Conservation (phyloP, 2,888 invertebrate genomes). For the Saturnia pavonia region DNA sequence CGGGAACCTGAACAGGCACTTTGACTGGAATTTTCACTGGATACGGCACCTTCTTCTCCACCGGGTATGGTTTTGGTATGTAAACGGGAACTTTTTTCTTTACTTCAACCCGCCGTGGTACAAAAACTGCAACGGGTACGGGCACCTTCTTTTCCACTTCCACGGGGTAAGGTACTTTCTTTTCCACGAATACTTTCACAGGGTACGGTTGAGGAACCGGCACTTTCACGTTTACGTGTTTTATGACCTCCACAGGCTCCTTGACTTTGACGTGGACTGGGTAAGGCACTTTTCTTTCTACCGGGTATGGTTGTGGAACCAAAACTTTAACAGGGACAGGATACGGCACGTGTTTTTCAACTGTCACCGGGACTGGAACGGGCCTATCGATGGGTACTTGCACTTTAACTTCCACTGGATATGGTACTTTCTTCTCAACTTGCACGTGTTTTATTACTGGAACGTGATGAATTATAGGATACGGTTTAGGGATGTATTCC, state of each 20-base stretch:
- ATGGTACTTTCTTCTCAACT: constrained; percentile 72
- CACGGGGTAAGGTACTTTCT: constrained; percentile 69
- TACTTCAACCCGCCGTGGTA: constrained; percentile 44
- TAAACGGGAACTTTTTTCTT: constrained; percentile 67
- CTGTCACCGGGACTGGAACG: constrained; percentile 62
- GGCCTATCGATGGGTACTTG: constrained; percentile 64
- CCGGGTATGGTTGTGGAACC: constrained; percentile 75
- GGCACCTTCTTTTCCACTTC: constrained; percentile 75
- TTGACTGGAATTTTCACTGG: constrained; percentile 59
- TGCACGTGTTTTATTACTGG: constrained; percentile 66
- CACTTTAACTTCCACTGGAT: constrained; percentile 64
- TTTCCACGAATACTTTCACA: constrained; percentile 78
- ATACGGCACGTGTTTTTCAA: constrained; percentile 72
- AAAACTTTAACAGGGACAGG: constrained; percentile 69
- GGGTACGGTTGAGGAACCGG: constrained; percentile 76
- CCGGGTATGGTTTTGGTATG: constrained; percentile 63
- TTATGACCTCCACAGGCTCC: constrained; percentile 70
- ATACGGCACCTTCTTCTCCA: constrained; percentile 61
- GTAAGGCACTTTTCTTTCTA: constrained; percentile 80
- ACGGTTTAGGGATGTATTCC: constrained; percentile 74
- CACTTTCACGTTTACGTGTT: constrained; percentile 67
- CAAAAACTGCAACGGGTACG: constrained; percentile 56
- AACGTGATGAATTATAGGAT: constrained; percentile 71
- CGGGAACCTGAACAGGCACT: constrained; percentile 57
- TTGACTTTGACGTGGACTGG: constrained; percentile 73